phyloP scores from a whole-genome alignment of 1,140 invertebrate species.

The Pachyrhynchus sulphureomaculatus region DNA sequence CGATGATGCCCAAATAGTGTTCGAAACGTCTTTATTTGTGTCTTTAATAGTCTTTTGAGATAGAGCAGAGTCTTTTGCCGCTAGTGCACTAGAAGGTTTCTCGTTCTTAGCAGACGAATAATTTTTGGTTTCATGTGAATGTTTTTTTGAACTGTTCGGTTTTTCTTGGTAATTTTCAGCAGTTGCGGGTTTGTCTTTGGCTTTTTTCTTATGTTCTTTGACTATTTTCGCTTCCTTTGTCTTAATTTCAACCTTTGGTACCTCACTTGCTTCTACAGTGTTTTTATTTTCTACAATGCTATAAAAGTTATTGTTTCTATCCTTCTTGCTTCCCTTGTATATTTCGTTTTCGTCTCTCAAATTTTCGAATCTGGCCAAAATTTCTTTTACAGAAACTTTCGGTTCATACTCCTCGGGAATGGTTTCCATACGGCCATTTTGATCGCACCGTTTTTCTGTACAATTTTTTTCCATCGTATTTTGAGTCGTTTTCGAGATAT shows the following conservation, averaged over 20 bases:
- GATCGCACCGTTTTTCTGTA: slow-evolving; percentile 31
- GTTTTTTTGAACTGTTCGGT: background rate
- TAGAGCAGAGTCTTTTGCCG: no score
- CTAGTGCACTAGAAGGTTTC: no score
- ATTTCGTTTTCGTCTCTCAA: slow-evolving; percentile 50
- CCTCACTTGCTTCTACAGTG: background rate
- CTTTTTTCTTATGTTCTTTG: slow-evolving; percentile 8
- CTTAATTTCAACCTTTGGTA: background rate
- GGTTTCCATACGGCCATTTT: slow-evolving; percentile 66
- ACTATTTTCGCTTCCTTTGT: background rate
- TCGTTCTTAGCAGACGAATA: background rate
- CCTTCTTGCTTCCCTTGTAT: slow-evolving; percentile 18
- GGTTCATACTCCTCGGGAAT: slow-evolving; percentile 77
- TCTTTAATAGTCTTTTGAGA: background rate
- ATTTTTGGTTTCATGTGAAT: slow-evolving; percentile 1
- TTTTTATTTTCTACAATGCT: slow-evolving; percentile 3
- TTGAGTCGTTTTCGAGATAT: slow-evolving; percentile 7
- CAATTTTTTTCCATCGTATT: slow-evolving; percentile 18
- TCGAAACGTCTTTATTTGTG: background rate
- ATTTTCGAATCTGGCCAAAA: slow-evolving; percentile 76
- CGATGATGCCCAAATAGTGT: no score
- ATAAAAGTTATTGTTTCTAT: slow-evolving; percentile 30
- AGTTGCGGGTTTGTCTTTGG: background rate
- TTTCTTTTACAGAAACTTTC: slow-evolving; percentile 78
- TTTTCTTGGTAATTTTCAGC: background rate